Conservation (phyloP, 2,797 vertebrate genomes). For the Hippoglossus hippoglossus region DNA sequence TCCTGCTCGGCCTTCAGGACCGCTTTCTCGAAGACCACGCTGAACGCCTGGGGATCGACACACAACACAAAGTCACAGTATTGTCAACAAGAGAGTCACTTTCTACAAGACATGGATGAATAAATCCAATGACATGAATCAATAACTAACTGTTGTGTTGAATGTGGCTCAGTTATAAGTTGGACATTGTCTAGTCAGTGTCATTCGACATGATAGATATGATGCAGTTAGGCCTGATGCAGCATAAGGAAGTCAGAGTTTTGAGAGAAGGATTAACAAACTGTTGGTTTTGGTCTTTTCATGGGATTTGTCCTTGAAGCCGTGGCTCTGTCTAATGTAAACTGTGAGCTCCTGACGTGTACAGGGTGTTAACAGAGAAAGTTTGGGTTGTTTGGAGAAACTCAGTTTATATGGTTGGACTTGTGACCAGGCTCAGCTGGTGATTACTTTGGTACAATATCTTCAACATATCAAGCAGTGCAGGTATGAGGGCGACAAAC, state of each 20-base stretch:
- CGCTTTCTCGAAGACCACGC: conserved; percentile 92
- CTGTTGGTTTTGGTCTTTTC: neutral
- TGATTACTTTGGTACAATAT: neutral
- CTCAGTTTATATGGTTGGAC: neutral
- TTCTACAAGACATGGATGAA: too few species aligned
- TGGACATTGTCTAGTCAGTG: neutral
- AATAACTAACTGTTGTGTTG: neutral
- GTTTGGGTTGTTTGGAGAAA: neutral
- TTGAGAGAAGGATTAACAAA: neutral
- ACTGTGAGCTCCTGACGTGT: neutral
- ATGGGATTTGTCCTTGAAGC: conserved; percentile 1
- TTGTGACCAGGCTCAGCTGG: neutral
- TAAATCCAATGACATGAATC: too few species aligned
- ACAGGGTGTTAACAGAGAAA: neutral
- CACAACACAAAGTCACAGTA: neutral
- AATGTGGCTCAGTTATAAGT: conserved; percentile 7
- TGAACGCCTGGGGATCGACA: conserved; percentile 87
- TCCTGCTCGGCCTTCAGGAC: conserved; percentile 85
- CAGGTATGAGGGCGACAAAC: neutral
- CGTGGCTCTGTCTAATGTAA: neutral
- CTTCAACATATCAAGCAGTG: neutral
- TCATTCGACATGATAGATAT: conserved; percentile 9
- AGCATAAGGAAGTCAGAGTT: neutral
- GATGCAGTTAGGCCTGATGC: neutral
- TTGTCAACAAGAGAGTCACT: neutral